Evolutionary conservation across 2,888 invertebrate species (phyloP).

Genomic region (Diaphora mendica): DNA sequence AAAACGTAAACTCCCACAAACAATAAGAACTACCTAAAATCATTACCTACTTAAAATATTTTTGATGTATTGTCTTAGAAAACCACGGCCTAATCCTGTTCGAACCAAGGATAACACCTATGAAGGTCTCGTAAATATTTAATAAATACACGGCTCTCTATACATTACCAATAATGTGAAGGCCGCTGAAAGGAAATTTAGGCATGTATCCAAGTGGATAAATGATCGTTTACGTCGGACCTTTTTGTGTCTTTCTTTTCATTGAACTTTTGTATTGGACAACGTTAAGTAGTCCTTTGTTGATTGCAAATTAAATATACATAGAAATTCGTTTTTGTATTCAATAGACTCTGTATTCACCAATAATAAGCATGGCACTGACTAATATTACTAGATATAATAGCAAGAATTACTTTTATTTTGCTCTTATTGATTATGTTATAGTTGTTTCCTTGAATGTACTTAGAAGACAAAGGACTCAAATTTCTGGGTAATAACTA

Average conservation of each 20-base stretch:
- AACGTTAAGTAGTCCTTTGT: constrained; percentile 9
- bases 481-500: not conserved
- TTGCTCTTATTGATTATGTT: not conserved
- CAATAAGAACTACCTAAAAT: not conserved
- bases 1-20: not conserved
- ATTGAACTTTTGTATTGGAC: constrained; percentile 20
- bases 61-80: constrained; percentile 46
- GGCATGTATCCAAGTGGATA: constrained; percentile 41
- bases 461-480: not conserved
- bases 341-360: not conserved
- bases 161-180: constrained; percentile 42
- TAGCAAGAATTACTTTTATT: not conserved
- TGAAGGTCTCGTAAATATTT: constrained; percentile 48
- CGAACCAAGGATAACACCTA: constrained; percentile 47
- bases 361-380: not conserved
- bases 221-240: constrained; percentile 35
- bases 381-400: not conserved
- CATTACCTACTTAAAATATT: constrained; percentile 29
- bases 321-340: constrained; percentile 1
- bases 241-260: constrained; percentile 21
- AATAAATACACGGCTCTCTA: constrained; percentile 40
- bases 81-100: constrained; percentile 36
- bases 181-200: constrained; percentile 24
- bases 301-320: constrained; percentile 14
- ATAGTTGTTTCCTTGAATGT: not conserved